Conservation (phyloP, 2,113 vertebrate genomes). For the Scortum barcoo region DNA sequence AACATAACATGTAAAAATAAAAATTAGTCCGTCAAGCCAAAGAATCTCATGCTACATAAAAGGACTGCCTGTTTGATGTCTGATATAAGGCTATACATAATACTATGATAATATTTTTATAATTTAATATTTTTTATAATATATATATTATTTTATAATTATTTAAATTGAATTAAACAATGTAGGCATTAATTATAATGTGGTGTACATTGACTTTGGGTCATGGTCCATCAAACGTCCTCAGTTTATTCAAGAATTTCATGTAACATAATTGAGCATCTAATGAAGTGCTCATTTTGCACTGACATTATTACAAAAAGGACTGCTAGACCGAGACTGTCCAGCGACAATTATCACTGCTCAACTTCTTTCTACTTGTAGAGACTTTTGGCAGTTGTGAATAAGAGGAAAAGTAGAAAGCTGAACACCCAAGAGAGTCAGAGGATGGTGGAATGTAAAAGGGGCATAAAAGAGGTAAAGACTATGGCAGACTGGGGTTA, state of each 20-base stretch:
- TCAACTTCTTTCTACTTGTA: conserved; percentile 5
- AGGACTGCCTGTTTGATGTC: neutral
- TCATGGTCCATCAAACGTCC: neutral
- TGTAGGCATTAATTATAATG: neutral
- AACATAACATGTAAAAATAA: neutral
- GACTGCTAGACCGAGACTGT: neutral
- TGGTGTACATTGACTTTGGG: neutral
- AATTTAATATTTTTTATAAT: conserved; percentile 11
- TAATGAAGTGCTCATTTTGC: conserved; percentile 12
- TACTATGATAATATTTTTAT: no score
- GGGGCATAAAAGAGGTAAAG: neutral
- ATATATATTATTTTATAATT: neutral
- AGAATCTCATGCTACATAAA: neutral
- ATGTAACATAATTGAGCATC: neutral
- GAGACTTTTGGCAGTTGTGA: neutral
- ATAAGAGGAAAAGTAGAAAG: neutral
- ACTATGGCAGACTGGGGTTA: conserved; percentile 27
- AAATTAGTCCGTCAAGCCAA: no score
- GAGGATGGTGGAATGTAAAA: conserved; percentile 3
- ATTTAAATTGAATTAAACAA: conserved; percentile 24
- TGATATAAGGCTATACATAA: no score
- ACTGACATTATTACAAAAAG: neutral
- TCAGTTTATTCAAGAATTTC: conserved; percentile 26
- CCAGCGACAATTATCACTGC: neutral
- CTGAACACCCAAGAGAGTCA: conserved; percentile 2